phyloP scores from a whole-genome alignment of 2,113 vertebrate species.

The Axis porcinus region DNA sequence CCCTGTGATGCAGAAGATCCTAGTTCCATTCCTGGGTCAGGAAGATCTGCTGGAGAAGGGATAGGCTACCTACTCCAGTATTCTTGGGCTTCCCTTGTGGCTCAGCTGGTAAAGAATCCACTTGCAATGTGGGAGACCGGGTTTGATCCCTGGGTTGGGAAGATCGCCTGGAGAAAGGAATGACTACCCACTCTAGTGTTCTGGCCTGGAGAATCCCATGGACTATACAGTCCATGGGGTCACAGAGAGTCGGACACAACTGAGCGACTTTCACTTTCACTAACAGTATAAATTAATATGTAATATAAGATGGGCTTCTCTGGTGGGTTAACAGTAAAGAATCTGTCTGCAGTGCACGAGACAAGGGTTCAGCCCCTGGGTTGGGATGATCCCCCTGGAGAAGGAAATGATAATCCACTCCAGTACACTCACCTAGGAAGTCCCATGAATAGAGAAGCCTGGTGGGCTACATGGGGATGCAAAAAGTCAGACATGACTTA shows the following conservation, averaged over 20 bases:
- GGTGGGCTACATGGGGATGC: not conserved
- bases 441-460: not conserved
- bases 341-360: not conserved
- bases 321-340: not conserved
- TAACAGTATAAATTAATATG: not conserved
- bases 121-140: not conserved
- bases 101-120: not conserved
- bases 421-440: not conserved
- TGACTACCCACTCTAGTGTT: not conserved
- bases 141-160: not conserved
- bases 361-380: not conserved
- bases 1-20: not conserved
- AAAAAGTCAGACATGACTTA: not conserved
- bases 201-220: not conserved
- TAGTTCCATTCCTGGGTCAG: not conserved
- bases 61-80: not conserved
- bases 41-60: not conserved
- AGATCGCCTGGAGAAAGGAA: not conserved
- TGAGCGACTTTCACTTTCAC: not conserved
- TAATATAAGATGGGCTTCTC: not conserved
- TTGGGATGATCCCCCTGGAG: not conserved
- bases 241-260: not conserved
- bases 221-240: not conserved
- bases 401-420: not conserved
- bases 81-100: not conserved